phyloP scores from a whole-genome alignment of 2,888 invertebrate species.

The Pachydiplax longipennis region DNA sequence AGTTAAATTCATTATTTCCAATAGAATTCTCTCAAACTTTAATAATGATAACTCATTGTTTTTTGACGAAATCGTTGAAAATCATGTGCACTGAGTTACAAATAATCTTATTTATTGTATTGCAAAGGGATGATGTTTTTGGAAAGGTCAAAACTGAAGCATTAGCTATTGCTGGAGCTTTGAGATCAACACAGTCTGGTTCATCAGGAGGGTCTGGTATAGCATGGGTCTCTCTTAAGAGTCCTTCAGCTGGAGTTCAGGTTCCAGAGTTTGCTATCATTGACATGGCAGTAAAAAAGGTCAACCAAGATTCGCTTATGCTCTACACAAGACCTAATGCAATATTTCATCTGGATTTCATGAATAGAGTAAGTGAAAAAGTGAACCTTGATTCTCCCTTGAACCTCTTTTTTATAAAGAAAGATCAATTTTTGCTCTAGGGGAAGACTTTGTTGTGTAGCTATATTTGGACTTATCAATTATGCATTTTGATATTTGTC shows the following conservation, averaged over 20 bases:
- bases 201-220: conserved; percentile 57
- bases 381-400: not conserved
- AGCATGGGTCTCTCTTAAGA: conserved; percentile 73
- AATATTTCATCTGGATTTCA: conserved; percentile 80
- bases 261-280: conserved; percentile 65
- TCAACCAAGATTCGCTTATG: conserved; percentile 76
- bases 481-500: too few relatives aligned
- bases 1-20: too few relatives aligned
- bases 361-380: conserved; percentile 75
- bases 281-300: conserved; percentile 73
- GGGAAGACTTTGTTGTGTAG: too few relatives aligned
- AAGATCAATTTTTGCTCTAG: too few relatives aligned
- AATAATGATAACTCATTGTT: too few relatives aligned
- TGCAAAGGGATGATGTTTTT: conserved; percentile 64
- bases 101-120: not conserved
- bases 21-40: too few relatives aligned
- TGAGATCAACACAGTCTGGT: not conserved
- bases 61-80: too few relatives aligned
- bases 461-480: too few relatives aligned
- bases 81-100: not conserved
- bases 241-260: conserved; percentile 56
- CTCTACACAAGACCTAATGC: conserved; percentile 72
- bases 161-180: conserved; percentile 62
- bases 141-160: conserved; percentile 70
- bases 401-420: too few relatives aligned